These are phyloP conservation scores for Pollenia amentaria DNA, from an alignment of 2,888 invertebrate species.

Conservation along the genomic window DNA sequence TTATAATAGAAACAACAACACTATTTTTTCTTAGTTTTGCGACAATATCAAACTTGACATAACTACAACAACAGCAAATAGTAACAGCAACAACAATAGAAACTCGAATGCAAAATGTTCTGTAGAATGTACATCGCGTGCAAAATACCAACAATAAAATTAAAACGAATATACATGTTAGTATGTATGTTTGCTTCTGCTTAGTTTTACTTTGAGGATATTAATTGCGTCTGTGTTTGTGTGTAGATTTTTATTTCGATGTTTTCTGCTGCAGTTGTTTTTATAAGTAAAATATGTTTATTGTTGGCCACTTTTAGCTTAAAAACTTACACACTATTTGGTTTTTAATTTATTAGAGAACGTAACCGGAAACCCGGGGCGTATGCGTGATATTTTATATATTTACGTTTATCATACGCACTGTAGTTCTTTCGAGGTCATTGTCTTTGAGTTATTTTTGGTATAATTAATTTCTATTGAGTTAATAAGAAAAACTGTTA, in stretches of 20 bases:
- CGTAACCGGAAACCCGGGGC: constrained; percentile 63
- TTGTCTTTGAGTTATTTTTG: not conserved
- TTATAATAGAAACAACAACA: constrained; percentile 43
- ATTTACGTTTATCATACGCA: constrained; percentile 56
- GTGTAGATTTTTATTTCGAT: not conserved
- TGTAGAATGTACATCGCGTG: constrained; percentile 73
- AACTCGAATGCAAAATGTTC: constrained; percentile 39
- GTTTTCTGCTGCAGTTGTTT: not conserved
- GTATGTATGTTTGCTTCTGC: not conserved
- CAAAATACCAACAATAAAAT: constrained; percentile 51
- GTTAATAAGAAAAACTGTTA: too few species aligned
- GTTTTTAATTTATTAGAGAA: constrained; percentile 25
- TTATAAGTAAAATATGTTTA: constrained; percentile 35
- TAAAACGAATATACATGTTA: not conserved
- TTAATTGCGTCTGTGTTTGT: constrained; percentile 28
- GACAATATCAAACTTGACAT: constrained; percentile 50
- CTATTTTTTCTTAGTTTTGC: constrained; percentile 38
- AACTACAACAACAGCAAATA: constrained; percentile 18
- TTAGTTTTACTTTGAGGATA: constrained; percentile 18
- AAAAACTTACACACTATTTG: constrained; percentile 13
- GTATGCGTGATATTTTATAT: constrained; percentile 76
- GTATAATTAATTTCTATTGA: too few species aligned
- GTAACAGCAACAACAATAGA: constrained; percentile 44
- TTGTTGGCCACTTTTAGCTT: constrained; percentile 33
- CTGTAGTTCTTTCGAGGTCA: not conserved